Evolutionary conservation across 2,888 invertebrate species (phyloP).

Genomic region (Poecilobothrus nobilitatus): DNA sequence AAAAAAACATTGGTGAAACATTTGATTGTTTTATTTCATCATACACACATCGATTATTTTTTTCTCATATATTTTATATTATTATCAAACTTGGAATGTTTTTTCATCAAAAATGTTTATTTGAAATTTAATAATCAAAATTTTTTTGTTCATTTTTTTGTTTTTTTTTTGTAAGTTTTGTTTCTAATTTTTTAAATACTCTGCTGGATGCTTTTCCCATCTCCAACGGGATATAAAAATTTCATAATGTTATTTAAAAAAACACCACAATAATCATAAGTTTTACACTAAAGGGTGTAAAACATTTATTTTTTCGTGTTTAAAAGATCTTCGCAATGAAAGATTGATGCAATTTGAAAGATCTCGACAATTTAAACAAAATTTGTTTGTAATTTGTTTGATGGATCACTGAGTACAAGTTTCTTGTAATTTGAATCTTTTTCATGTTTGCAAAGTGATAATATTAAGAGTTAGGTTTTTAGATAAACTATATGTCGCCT

Average conservation of each 20-base stretch:
- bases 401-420: too few relatives aligned
- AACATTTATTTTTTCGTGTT: too few relatives aligned
- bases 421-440: too few relatives aligned
- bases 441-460: too few relatives aligned
- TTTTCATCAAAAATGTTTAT: background rate
- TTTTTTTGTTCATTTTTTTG: background rate
- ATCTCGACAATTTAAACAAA: too few relatives aligned
- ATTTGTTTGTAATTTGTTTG: too few relatives aligned
- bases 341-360: too few relatives aligned
- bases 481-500: too few relatives aligned
- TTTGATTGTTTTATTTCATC: background rate
- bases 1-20: background rate
- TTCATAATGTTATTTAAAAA: background rate
- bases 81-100: background rate
- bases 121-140: conserved; percentile 1
- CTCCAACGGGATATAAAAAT: background rate
- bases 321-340: too few relatives aligned
- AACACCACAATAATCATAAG: too few relatives aligned
- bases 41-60: background rate
- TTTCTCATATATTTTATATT: background rate
- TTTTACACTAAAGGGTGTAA: too few relatives aligned
- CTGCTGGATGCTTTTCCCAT: background rate
- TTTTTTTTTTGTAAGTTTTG: background rate
- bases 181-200: conserved; percentile 3
- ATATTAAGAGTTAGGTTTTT: too few relatives aligned